phyloP scores from a whole-genome alignment of 2,888 invertebrate species.

The Temnothorax ravouxi region DNA sequence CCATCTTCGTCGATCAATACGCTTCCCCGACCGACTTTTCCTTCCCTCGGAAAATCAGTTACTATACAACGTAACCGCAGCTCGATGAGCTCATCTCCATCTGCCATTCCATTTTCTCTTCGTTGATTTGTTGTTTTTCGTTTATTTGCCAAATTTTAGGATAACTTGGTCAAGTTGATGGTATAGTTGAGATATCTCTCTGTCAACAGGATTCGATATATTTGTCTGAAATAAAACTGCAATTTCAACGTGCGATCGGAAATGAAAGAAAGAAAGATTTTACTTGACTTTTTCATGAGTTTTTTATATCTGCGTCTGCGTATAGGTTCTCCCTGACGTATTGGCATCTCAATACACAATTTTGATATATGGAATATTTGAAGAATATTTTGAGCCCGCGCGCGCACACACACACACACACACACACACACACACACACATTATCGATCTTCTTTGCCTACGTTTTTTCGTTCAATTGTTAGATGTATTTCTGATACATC shows the following conservation, averaged over 20 bases:
- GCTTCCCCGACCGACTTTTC: constrained; percentile 63
- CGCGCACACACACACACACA: background rate
- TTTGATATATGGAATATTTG: constrained; percentile 5
- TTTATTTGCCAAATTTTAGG: constrained; percentile 15
- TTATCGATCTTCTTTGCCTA: background rate
- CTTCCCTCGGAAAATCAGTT: constrained; percentile 74
- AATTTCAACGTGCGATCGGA: background rate
- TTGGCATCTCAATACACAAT: background rate
- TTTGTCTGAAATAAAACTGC: background rate
- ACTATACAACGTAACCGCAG: constrained; percentile 56
- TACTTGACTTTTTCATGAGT: background rate
- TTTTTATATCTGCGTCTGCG: constrained; percentile 6
- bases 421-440: background rate
- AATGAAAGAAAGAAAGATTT: background rate
- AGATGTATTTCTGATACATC: constrained; percentile 12
- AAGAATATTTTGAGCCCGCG: constrained; percentile 4
- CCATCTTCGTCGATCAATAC: constrained; percentile 84
- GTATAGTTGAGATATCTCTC: background rate
- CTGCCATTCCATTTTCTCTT: constrained; percentile 7
- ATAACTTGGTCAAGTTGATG: constrained; percentile 27
- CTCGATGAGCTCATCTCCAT: constrained; percentile 11
- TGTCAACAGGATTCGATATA: background rate
- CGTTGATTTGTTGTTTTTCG: constrained; percentile 41
- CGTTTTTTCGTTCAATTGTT: constrained; percentile 12
- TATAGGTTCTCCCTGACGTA: background rate